Base-by-base conservation (phyloP, 2,113 vertebrate genomes). In the Rattus norvegicus region DNA sequence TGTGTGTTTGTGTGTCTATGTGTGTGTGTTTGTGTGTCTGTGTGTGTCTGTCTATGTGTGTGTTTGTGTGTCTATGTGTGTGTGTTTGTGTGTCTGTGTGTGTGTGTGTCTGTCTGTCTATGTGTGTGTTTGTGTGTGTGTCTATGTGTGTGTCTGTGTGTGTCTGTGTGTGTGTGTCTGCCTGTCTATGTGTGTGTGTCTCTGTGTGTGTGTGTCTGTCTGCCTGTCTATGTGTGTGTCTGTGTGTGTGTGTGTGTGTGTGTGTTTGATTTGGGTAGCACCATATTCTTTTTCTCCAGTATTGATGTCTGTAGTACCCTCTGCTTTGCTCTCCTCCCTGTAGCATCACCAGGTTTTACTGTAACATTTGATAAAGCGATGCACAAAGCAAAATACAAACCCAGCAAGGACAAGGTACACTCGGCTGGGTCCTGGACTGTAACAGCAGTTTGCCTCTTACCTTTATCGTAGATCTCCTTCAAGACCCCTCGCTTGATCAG, bases 391-490 rank as follows among this genome's bases (percentile, higher is more conserved):
- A 54, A 69, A 88, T 28, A 47, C 33, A 49, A 26, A 3, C 49
- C 70, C 1, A 1, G 24, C 85, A 93, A 47, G n/a, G 8, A 43
- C 13, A 0, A 11, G 0, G 9, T 14, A 9, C 3, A 7, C 11
- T 0, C 2, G 47, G 10, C 0, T 59, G 0, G 69, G 52, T 79
- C 22, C 20, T 2, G 11, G 72, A 90, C 69, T 5, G 0, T 0
- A 8, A 87, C 49, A 22, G n/a, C 16, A 94, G 97, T 88, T 39
- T 49, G 70, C 26, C 79, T 47, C 99, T 99, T 98, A 99, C 99
- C 99, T 99, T 99, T 99, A 97, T 99, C 99, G 97, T 99, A 99
- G 97, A 99, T 99, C 98, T 99, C 99, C 98, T 99, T 99, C 97
- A 99, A 98, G 93, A 99, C 99, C 59, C 99, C 99, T 97, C 99